Percentiles rank a stretch among this genome's conserved stretches.
These are phyloP conservation scores for Lontra canadensis DNA, from an alignment of 2,113 vertebrate species.

Conservation along the genomic window DNA sequence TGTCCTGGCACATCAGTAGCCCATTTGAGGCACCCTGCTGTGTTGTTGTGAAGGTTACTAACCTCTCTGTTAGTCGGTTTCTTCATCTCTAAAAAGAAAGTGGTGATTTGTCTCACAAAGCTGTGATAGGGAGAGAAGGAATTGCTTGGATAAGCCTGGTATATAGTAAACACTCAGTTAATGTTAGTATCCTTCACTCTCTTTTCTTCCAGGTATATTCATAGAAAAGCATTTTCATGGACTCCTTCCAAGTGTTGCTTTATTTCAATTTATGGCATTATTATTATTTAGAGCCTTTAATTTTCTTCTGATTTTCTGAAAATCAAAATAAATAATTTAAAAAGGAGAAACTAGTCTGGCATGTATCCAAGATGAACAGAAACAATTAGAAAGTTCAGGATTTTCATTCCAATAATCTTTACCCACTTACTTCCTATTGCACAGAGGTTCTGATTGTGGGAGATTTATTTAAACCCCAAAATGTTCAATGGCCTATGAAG, in stretches of 20 bases:
- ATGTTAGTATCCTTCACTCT: neutral
- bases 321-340: conserved; percentile 23
- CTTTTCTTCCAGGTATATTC: neutral
- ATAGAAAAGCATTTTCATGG: neutral
- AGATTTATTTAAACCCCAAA: conserved; percentile 50
- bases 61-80: neutral
- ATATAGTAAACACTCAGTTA: neutral
- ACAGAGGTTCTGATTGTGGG: neutral
- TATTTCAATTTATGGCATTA: neutral
- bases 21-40: neutral
- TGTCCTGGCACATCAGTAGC: neutral
- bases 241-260: neutral
- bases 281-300: neutral
- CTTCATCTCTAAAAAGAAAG: neutral
- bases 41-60: neutral
- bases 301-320: conserved; percentile 23
- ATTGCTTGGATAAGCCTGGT: neutral
- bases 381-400: neutral
- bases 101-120: neutral
- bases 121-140: neutral
- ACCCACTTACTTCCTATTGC: neutral
- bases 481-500: conserved; percentile 17
- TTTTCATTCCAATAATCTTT: conserved; percentile 21
- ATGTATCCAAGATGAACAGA: neutral
- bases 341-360: neutral